These are phyloP conservation scores for Lamproptera curius DNA, from an alignment of 2,888 invertebrate species.

Conservation along the genomic window DNA sequence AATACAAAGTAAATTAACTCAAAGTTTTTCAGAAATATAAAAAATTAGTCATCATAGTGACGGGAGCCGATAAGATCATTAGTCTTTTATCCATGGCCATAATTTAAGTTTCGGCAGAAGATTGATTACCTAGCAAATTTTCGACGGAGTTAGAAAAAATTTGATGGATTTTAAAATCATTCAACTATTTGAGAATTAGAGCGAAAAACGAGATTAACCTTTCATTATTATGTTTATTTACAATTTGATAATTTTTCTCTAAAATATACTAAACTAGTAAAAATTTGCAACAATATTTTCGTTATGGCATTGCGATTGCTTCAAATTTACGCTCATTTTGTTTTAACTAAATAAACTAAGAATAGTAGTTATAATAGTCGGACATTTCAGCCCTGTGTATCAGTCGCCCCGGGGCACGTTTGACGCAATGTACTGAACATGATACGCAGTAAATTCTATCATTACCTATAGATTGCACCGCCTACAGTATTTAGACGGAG, in stretches of 20 bases:
- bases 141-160: constrained; percentile 6
- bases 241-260: too few species aligned
- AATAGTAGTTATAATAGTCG: too few species aligned
- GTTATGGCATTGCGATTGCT: too few species aligned
- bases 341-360: too few species aligned
- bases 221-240: too few species aligned
- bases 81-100: constrained; percentile 14
- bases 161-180: constrained; percentile 11
- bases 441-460: constrained; percentile 68
- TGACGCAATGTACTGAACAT: constrained; percentile 71
- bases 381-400: too few species aligned
- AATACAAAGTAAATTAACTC: too few species aligned
- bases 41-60: neutral
- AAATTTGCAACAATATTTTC: too few species aligned
- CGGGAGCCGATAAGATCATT: constrained; percentile 13
- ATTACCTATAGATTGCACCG: constrained; percentile 51
- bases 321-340: too few species aligned
- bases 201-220: too few species aligned
- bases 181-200: neutral
- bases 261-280: too few species aligned
- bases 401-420: constrained; percentile 58
- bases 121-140: constrained; percentile 19
- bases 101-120: constrained; percentile 16
- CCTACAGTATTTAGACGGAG: constrained; percentile 5
- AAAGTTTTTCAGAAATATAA: too few species aligned